phyloP scores from a whole-genome alignment of 2,113 vertebrate species.

The Hippopotamus amphibius region DNA sequence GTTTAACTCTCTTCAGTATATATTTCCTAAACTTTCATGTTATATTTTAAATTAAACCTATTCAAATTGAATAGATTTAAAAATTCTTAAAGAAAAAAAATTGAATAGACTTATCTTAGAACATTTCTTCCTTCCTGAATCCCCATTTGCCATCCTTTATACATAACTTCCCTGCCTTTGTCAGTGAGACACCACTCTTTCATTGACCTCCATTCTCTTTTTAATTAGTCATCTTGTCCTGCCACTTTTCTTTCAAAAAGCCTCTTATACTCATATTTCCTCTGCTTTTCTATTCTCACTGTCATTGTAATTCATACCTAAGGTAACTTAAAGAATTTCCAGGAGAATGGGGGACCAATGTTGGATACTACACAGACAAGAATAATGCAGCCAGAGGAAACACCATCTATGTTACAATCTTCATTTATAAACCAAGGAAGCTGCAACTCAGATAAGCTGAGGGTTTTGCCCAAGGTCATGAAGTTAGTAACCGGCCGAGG shows the following conservation, averaged over 20 bases:
- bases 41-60: constrained; percentile 2
- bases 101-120: background rate
- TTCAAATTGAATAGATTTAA: background rate
- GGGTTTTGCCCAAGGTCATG: background rate
- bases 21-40: background rate
- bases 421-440: background rate
- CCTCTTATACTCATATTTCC: background rate
- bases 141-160: background rate
- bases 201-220: background rate
- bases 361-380: background rate
- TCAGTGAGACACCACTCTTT: background rate
- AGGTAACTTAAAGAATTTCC: background rate
- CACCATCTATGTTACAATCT: background rate
- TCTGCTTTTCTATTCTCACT: background rate
- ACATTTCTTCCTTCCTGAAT: background rate
- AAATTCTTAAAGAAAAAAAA: no score
- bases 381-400: background rate
- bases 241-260: background rate
- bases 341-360: background rate
- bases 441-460: background rate
- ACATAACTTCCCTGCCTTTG: background rate
- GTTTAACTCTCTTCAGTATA: background rate
- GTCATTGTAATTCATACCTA: background rate
- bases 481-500: background rate
- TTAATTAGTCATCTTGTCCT: background rate